Evolutionary conservation across 2,888 invertebrate species (phyloP).

Genomic region (Hipparchia sbordonii): DNA sequence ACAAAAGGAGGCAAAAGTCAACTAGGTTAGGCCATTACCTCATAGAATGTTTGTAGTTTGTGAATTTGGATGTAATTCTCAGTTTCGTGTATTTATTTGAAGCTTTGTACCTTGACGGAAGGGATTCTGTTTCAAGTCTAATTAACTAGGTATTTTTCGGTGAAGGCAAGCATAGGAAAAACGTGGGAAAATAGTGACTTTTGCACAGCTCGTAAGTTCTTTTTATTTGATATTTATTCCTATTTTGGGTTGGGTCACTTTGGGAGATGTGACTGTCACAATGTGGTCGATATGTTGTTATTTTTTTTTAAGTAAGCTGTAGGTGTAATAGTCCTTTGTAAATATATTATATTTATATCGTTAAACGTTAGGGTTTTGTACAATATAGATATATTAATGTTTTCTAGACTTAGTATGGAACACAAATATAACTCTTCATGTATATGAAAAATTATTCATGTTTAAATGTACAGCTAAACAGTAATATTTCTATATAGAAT

Average conservation of each 20-base stretch:
- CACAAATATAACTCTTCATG: constrained; percentile 36
- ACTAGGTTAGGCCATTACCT: too few relatives aligned
- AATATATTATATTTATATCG: constrained; percentile 34
- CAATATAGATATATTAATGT: constrained; percentile 35
- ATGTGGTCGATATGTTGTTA: constrained; percentile 26
- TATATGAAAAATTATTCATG: constrained; percentile 26
- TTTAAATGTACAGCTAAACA: constrained; percentile 49
- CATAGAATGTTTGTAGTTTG: too few relatives aligned
- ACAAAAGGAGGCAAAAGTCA: too few relatives aligned
- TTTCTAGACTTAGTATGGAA: constrained; percentile 28
- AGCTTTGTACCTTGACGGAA: too few relatives aligned
- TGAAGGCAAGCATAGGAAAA: neutral
- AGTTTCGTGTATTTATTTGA: too few relatives aligned
- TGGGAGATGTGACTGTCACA: neutral
- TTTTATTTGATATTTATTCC: too few relatives aligned
- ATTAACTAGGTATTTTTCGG: neutral
- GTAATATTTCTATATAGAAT: constrained; percentile 25
- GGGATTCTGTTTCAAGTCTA: neutral
- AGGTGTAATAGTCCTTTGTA: constrained; percentile 31
- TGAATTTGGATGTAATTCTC: too few relatives aligned
- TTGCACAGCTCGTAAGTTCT: too few relatives aligned
- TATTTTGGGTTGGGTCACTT: constrained; percentile 11
- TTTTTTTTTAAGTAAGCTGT: constrained; percentile 21
- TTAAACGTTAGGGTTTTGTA: constrained; percentile 34
- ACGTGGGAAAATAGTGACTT: neutral